These are phyloP conservation scores for Aulostomus chinensis DNA, from an alignment of 2,797 vertebrate genomes.

Conservation along the genomic window DNA sequence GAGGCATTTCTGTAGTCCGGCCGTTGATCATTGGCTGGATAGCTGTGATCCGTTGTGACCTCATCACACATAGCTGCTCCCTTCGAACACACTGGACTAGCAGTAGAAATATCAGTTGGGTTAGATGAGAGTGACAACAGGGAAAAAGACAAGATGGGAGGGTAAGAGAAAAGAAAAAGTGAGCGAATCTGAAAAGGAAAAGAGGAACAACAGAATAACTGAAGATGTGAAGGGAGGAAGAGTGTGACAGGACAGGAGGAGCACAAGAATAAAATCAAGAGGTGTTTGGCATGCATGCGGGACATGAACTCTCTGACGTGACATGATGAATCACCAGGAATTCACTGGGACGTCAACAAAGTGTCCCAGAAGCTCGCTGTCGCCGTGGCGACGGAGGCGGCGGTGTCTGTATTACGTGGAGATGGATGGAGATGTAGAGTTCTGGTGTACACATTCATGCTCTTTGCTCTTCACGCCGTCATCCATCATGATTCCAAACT, in stretches of 20 bases:
- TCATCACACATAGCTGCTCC: too few species aligned
- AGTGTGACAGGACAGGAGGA: too few species aligned
- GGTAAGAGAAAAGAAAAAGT: too few species aligned
- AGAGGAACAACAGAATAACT: too few species aligned
- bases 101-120: too few species aligned
- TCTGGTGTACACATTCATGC: conserved; percentile 44
- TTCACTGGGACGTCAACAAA: conserved; percentile 57
- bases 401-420: conserved; percentile 52
- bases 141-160: background rate
- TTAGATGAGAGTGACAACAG: background rate
- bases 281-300: conserved; percentile 21
- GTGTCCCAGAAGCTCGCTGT: conserved; percentile 55
- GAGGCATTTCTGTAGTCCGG: too few species aligned
- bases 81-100: too few species aligned
- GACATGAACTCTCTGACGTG: conserved; percentile 34
- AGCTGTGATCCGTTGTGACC: too few species aligned
- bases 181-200: too few species aligned
- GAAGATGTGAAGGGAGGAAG: too few species aligned
- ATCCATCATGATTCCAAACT: conserved; percentile 63
- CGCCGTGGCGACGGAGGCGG: too few species aligned
- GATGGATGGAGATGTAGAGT: conserved; percentile 65
- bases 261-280: conserved; percentile 32
- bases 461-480: conserved; percentile 55
- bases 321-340: conserved; percentile 64
- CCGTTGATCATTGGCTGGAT: too few species aligned